Evolutionary conservation across 2,888 invertebrate species (phyloP).

Genomic region (Therioaphis trifolii): DNA sequence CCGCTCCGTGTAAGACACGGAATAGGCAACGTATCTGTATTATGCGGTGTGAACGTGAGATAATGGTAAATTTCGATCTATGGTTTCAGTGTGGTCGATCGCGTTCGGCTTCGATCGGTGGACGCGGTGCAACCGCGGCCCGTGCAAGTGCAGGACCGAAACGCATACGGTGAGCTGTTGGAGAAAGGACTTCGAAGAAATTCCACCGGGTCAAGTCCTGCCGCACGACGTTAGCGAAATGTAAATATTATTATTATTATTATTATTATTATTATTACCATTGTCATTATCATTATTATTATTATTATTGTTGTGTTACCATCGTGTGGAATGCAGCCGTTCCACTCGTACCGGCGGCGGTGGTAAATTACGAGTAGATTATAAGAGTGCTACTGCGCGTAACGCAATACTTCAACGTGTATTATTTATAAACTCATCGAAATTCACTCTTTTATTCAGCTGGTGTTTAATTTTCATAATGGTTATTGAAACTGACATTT

Average conservation of each 20-base stretch:
- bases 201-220: conserved; percentile 75
- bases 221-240: conserved; percentile 76
- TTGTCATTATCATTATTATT: not conserved
- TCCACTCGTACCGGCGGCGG: not conserved
- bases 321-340: not conserved
- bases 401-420: not conserved
- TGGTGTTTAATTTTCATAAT: too few species aligned
- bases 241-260: conserved; percentile 70
- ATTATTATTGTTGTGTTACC: not conserved
- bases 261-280: not conserved
- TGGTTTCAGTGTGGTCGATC: conserved; percentile 75
- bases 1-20: too few species aligned
- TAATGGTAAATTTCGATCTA: too few species aligned
- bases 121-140: conserved; percentile 74
- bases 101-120: conserved; percentile 74
- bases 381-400: not conserved
- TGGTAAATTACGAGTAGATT: not conserved
- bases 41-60: too few species aligned
- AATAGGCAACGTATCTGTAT: too few species aligned
- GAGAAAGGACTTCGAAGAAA: conserved; percentile 74
- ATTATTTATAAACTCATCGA: too few species aligned
- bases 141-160: conserved; percentile 76
- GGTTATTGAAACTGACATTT: too few species aligned
- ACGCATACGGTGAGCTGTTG: conserved; percentile 78
- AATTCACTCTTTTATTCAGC: too few species aligned